Base-by-base conservation (phyloP, 2,888 invertebrate genomes). In the Himalopsyche japonica region DNA sequence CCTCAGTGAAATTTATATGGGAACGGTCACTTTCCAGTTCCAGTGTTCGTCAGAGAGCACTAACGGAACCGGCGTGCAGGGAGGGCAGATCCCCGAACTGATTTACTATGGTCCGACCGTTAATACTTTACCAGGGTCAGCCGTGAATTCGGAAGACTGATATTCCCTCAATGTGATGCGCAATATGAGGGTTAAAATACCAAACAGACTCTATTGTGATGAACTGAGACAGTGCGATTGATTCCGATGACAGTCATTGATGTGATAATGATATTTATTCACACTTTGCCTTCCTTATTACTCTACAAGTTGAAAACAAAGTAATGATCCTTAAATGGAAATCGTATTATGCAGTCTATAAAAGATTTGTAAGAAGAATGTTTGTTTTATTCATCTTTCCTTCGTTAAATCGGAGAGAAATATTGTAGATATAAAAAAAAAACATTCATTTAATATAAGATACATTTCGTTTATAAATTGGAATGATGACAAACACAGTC, bases 31-130 rank as follows among this genome's bases (percentile, higher is more conserved):
- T 87, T 98, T 98, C 92, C 98, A 98, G 92, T 99, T 98, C 91
- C 98, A 98, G 91, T 98, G 98, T 91, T 98, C 98, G 81, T 97
- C 98, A 7, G 98, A 98, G 90, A 98, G 98, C 91, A 99, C 98
- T 82, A 99, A 99, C 89, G 98, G 98, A 79, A 99, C 98, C 0
- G 98, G 98, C 10, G 98, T 98, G 5, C 98, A 98, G 91, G 98
- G 98, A 78, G 98, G 98, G 70, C 98, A 99, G 91, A 98, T 99
- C 89, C 98, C 98, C 3, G 98, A 99, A 92, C 93, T 98, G 85
- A 98, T 98, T 89, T 98, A 98, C 90, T 98, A 98, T 89, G 98
- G 98, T 49, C 97, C 98, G 27, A 94, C 95, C 49, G 93, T 94
- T 84, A 91, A 89, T 85, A 89, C 90, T 49, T 87, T 90, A 87